phyloP scores from a whole-genome alignment of 2,113 vertebrate genomes.

The Gambusia affinis region DNA sequence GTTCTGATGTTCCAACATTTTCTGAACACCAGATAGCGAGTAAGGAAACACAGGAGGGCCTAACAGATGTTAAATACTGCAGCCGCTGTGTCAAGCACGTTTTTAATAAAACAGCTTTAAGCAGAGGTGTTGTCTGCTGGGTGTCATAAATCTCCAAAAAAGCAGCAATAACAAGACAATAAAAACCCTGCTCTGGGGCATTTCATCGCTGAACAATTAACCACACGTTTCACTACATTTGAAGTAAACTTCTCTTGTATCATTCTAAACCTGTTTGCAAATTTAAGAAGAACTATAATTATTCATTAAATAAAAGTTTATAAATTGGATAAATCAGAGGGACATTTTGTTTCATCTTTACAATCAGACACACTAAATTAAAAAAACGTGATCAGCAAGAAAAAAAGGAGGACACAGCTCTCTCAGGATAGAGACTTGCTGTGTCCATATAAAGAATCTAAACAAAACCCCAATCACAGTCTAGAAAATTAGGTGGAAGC shows the following conservation, averaged over 20 bases:
- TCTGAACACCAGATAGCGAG: constrained; percentile 34
- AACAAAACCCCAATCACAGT: constrained; percentile 29
- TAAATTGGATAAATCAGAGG: background rate
- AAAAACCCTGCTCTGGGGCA: constrained; percentile 10
- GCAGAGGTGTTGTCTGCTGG: constrained; percentile 37
- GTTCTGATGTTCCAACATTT: constrained; percentile 20
- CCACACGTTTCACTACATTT: constrained; percentile 47
- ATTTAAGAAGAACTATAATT: background rate
- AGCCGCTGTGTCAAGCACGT: constrained; percentile 10
- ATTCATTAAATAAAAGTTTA: background rate
- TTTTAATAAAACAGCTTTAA: constrained; percentile 39
- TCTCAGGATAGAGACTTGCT: constrained; percentile 33
- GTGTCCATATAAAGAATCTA: constrained; percentile 43
- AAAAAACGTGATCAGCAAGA: background rate
- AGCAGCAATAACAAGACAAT: constrained; percentile 27
- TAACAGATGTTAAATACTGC: constrained; percentile 38
- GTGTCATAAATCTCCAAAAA: constrained; percentile 34
- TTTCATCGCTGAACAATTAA: constrained; percentile 45
- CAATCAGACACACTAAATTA: constrained; percentile 33
- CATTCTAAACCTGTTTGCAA: background rate
- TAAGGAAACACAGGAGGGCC: constrained; percentile 8
- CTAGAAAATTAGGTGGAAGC: constrained; percentile 40
- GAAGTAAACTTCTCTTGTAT: constrained; percentile 19
- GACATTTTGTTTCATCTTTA: constrained; percentile 29
- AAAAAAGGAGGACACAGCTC: constrained; percentile 39